A percentile compares a stretch with the other conserved stretches of the same genome.
These are phyloP conservation scores for Myopa testacea DNA, from an alignment of 2,888 invertebrate species.

Conservation along the genomic window DNA sequence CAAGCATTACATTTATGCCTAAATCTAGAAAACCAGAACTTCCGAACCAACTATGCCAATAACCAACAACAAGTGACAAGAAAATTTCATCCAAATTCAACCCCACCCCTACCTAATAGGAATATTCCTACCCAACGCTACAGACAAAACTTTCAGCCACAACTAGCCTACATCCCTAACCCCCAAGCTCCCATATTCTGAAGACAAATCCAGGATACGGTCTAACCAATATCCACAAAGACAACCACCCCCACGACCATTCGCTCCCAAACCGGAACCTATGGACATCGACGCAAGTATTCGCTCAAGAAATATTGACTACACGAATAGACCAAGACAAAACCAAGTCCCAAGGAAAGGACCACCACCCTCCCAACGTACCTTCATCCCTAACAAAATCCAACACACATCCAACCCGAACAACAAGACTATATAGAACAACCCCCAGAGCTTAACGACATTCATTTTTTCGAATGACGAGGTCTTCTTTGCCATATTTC, in stretches of 20 bases:
- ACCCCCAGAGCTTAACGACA: background rate
- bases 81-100: background rate
- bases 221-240: conserved; percentile 9
- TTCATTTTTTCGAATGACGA: conserved; percentile 5
- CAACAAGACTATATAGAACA: background rate
- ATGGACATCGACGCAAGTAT: conserved; percentile 27
- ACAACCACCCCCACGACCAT: conserved; percentile 24
- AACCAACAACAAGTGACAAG: conserved; percentile 32
- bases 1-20: background rate
- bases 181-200: conserved; percentile 18
- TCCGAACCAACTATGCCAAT: conserved; percentile 22
- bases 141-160: conserved; percentile 30
- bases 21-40: conserved; percentile 26
- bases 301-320: background rate
- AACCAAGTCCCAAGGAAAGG: conserved; percentile 37
- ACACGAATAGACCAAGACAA: conserved; percentile 25
- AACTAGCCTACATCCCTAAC: background rate
- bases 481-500: conserved; percentile 1
- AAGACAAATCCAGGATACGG: background rate
- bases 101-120: background rate
- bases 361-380: conserved; percentile 36
- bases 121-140: conserved; percentile 22
- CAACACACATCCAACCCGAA: conserved; percentile 8
- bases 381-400: conserved; percentile 20
- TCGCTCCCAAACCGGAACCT: conserved; percentile 25